Conservation (phyloP, 2,797 vertebrate genomes). For the Triplophysa bombifrons region DNA sequence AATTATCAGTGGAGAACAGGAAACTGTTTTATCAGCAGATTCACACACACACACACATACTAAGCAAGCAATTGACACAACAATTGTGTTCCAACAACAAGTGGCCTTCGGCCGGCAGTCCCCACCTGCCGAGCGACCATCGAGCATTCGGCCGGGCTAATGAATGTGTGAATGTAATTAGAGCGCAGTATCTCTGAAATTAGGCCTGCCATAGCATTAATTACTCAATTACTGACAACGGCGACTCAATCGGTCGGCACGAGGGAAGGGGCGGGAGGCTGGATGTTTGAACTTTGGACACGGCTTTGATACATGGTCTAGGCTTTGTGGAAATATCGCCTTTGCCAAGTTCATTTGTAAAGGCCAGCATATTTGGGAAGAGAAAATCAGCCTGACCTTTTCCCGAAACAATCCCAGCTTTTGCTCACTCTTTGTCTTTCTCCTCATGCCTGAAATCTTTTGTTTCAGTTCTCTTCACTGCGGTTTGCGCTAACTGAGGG, state of each 20-base stretch:
- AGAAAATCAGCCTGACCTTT: slow-evolving; percentile 86
- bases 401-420: slow-evolving; percentile 71
- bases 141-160: slow-evolving; percentile 73
- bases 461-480: slow-evolving; percentile 33
- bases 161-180: slow-evolving; percentile 79
- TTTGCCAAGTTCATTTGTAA: slow-evolving; percentile 84
- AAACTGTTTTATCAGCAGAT: slow-evolving; percentile 78
- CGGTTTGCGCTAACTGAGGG: slow-evolving; percentile 38
- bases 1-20: slow-evolving; percentile 78
- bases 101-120: slow-evolving; percentile 67
- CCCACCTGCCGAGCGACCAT: slow-evolving; percentile 63
- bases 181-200: slow-evolving; percentile 78
- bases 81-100: slow-evolving; percentile 71
- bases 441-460: slow-evolving; percentile 42
- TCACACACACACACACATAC: slow-evolving; percentile 61
- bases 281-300: slow-evolving; percentile 75
- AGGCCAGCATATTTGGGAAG: slow-evolving; percentile 83
- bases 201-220: slow-evolving; percentile 80
- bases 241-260: slow-evolving; percentile 61
- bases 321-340: slow-evolving; percentile 80
- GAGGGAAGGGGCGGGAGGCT: slow-evolving; percentile 54
- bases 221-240: slow-evolving; percentile 83
- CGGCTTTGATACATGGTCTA: slow-evolving; percentile 81
- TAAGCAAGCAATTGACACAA: slow-evolving; percentile 77
- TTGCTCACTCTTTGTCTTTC: slow-evolving; percentile 59